A percentile compares a stretch with the other conserved stretches of the same genome.
Conservation (phyloP, 2,888 invertebrate genomes). For the Drosophila ustulata region DNA sequence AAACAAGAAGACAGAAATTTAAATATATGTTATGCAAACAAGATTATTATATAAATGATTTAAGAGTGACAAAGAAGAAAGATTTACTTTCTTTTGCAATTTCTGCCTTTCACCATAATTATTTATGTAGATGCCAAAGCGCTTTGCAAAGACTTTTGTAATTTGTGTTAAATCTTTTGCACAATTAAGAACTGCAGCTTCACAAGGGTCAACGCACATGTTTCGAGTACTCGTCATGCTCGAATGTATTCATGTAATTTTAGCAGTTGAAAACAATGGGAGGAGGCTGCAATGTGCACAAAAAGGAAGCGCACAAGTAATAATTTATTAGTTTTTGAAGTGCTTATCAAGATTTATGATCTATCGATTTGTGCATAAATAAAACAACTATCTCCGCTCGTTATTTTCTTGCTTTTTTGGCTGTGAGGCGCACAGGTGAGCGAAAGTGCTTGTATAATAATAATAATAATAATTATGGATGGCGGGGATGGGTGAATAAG, state of each 20-base stretch:
- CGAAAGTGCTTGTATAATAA: constrained; percentile 21
- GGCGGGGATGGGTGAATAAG: constrained; percentile 11
- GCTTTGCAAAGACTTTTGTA: neutral
- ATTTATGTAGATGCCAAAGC: too few relatives aligned
- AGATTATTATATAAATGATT: too few relatives aligned
- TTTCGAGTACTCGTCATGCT: neutral
- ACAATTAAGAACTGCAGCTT: neutral
- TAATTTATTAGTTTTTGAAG: constrained; percentile 54
- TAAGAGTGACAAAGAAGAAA: too few relatives aligned
- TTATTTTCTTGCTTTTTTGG: constrained; percentile 4
- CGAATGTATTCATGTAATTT: constrained; percentile 15
- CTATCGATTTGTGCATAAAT: constrained; percentile 60
- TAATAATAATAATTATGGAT: constrained; percentile 38
- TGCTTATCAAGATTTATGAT: constrained; percentile 67
- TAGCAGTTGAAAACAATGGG: constrained; percentile 23
- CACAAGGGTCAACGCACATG: neutral
- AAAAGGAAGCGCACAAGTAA: constrained; percentile 44
- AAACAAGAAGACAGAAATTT: too few relatives aligned
- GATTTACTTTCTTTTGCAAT: too few relatives aligned
- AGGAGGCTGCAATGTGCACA: constrained; percentile 5
- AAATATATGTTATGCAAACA: too few relatives aligned
- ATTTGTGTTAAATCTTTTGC: neutral
- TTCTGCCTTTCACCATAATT: too few relatives aligned
- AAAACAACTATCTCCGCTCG: constrained; percentile 2
- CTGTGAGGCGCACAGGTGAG: constrained; percentile 27